phyloP scores from a whole-genome alignment of 2,888 invertebrate species.

The Leuctra nigra region DNA sequence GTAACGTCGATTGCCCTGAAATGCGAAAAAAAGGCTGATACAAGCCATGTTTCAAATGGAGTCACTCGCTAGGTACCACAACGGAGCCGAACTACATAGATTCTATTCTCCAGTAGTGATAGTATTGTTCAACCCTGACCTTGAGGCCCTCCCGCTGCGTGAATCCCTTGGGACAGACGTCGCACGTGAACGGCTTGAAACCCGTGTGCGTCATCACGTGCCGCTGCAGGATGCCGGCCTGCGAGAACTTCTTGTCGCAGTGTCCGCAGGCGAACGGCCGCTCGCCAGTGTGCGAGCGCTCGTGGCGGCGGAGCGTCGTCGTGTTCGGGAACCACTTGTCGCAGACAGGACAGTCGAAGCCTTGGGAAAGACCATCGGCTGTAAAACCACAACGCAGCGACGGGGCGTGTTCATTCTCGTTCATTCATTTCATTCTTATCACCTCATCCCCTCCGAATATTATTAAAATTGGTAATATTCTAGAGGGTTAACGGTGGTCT shows the following conservation, averaged over 20 bases:
- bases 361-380: neutral
- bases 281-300: slow-evolving; percentile 59
- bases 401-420: too few relatives aligned
- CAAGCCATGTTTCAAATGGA: too few relatives aligned
- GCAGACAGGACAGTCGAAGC: slow-evolving; percentile 45
- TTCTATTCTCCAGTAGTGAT: too few relatives aligned
- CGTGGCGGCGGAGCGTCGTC: slow-evolving; percentile 61
- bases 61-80: too few relatives aligned
- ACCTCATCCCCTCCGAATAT: too few relatives aligned
- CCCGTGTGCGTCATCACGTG: slow-evolving; percentile 55
- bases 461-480: too few relatives aligned
- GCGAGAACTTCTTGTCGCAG: slow-evolving; percentile 61
- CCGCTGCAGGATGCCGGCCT: slow-evolving; percentile 59
- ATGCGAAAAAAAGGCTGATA: too few relatives aligned
- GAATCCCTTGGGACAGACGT: slow-evolving; percentile 57
- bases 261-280: slow-evolving; percentile 47
- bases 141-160: slow-evolving; percentile 63
- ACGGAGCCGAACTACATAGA: too few relatives aligned
- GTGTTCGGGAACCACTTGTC: slow-evolving; percentile 60
- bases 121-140: too few relatives aligned
- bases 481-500: too few relatives aligned
- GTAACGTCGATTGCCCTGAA: too few relatives aligned
- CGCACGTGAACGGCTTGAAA: slow-evolving; percentile 59
- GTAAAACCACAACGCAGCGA: neutral
- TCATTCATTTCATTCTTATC: too few relatives aligned